A percentile compares a stretch with the other conserved stretches of the same genome.
Conservation (phyloP, 2,113 vertebrate genomes). For the Carassius carassius region DNA sequence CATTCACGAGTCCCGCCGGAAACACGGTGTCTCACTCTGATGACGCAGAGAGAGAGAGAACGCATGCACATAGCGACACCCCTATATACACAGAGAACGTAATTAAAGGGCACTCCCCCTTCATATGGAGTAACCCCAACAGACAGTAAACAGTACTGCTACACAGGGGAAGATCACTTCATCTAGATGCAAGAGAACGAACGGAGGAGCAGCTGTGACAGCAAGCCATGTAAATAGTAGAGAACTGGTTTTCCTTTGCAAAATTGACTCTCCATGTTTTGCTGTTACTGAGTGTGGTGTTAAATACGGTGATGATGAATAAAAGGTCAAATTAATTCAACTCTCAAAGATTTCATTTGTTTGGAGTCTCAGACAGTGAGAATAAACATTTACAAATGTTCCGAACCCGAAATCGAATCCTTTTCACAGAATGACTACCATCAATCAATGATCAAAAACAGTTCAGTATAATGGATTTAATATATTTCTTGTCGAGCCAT, state of each 20-base stretch:
- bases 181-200: constrained; percentile 41
- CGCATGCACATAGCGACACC: too few species aligned
- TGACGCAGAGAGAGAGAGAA: too few species aligned
- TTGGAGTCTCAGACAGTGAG: not conserved
- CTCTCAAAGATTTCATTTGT: not conserved
- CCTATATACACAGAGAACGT: too few species aligned
- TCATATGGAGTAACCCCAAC: too few species aligned
- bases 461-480: not conserved
- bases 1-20: too few species aligned
- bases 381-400: not conserved
- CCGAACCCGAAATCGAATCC: not conserved
- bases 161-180: constrained; percentile 40
- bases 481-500: not conserved
- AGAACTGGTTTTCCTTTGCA: not conserved
- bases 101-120: too few species aligned
- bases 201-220: constrained; percentile 5
- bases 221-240: constrained; percentile 18
- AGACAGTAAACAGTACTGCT: too few species aligned
- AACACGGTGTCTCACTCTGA: too few species aligned
- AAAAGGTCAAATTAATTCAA: not conserved
- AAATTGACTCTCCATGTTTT: not conserved
- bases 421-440: not conserved
- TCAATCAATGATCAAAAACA: not conserved
- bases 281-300: not conserved
- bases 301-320: not conserved